phyloP scores from a whole-genome alignment of 92 coral and sea anemone genomes.

The Ricordea florida region DNA sequence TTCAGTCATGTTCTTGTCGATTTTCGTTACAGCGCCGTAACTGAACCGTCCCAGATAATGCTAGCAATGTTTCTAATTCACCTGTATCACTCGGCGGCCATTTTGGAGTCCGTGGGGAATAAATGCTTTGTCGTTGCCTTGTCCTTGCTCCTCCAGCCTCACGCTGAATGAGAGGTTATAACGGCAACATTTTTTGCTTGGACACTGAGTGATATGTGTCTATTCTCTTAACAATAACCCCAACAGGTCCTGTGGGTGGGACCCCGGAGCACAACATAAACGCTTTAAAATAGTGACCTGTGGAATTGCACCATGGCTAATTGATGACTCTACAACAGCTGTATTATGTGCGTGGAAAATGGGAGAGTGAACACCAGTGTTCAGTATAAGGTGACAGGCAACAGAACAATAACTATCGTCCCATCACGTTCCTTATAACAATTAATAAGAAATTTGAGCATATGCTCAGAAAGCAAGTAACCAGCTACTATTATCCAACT shows the following conservation, averaged over 20 bases:
- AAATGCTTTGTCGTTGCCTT: no score
- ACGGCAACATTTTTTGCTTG: no score
- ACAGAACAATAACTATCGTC: slow-evolving; percentile 41
- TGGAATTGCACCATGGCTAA: slow-evolving; percentile 59
- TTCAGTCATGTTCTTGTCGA: no score
- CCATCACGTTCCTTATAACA: slow-evolving; percentile 31
- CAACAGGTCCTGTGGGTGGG: slow-evolving; percentile 44
- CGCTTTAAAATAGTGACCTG: no score
- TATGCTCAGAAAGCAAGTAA: slow-evolving; percentile 23
- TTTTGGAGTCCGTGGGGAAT: no score
- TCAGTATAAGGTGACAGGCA: slow-evolving; percentile 32
- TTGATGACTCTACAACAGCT: slow-evolving; percentile 31
- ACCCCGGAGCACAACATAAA: slow-evolving; percentile 26
- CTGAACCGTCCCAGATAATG: no score
- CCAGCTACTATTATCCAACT: slow-evolving; percentile 11
- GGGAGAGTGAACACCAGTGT: slow-evolving; percentile 17
- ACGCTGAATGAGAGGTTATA: no score
- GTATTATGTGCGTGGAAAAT: neutral
- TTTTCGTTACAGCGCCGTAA: no score
- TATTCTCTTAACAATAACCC: slow-evolving; percentile 22
- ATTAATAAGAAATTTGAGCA: slow-evolving; percentile 46
- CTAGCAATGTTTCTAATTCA: no score
- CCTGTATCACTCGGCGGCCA: no score
- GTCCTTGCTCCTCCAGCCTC: no score
- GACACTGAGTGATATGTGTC: no score